Evolutionary conservation across 1,140 invertebrate species (phyloP), one percentile per base, ranked within the genome.

Genomic region (Drosophila ercepeae): DNA sequence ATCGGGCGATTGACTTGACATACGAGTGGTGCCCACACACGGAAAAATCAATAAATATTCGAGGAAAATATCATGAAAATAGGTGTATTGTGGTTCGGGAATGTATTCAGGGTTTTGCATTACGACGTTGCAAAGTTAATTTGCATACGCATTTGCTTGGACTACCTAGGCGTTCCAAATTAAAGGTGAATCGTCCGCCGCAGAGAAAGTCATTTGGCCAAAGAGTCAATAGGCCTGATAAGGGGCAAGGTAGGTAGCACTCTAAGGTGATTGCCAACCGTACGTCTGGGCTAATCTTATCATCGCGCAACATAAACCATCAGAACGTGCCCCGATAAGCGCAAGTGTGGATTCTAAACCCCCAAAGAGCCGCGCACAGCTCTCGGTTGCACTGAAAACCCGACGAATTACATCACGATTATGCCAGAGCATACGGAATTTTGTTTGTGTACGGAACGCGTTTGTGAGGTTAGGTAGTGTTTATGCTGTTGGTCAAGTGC

Each of bases 371-470:
- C 41, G n/a, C 11, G 8, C 4, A 32, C 29, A 49, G 42, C 42
- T 21, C 42, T 61, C 16, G 29, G 60, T 27, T 55, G 60, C 57
- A 64, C 29, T 39, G 3, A 16, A 32, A 16, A 25, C 21, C 39
- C 29, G 61, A 71, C 58, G 48, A 88, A 88, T 88, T 88, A 88
- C 82, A 88, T 88, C 82, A 88, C 70, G 82, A 77, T 75, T 77
- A 88, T 77, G 76, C 39, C 52, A 50, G 81, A 76, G 70, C 50
- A 60, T 32, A 60, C 18, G 58, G 48, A 59, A 41, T 46, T 61
- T 58, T 45, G 41, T 75, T 48, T 49, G 74, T 68, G 71, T 73
- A 68, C 51, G n/a, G n/a, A n/a, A 59, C 69, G 57, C 57, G 51
- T 60, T 82, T 78, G 69, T 88, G 82, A 88, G 82, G 82, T 88